These are phyloP conservation scores for Sebastes oblongus DNA, from an alignment of 2,797 vertebrate genomes.

Conservation along the genomic window DNA sequence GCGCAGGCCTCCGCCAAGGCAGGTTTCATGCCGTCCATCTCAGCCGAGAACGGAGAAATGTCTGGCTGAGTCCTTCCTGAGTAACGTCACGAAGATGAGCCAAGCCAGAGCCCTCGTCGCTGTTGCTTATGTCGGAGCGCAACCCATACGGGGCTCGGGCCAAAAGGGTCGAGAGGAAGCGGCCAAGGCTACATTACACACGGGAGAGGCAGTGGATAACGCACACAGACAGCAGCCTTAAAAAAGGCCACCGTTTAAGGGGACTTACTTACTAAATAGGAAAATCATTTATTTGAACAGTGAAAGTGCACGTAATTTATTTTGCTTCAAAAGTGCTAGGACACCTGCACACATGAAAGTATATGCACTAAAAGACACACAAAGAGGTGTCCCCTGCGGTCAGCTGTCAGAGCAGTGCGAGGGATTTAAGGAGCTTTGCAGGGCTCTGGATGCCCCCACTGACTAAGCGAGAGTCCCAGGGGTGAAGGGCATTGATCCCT, in stretches of 20 bases:
- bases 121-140: too few relatives aligned
- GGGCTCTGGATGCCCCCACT: conserved; percentile 51
- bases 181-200: fast-evolving
- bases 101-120: too few relatives aligned
- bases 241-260: too few relatives aligned
- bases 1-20: too few relatives aligned
- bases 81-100: too few relatives aligned
- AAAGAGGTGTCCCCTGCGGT: conserved; percentile 40
- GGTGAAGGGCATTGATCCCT: conserved; percentile 74
- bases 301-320: neutral
- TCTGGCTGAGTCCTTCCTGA: too few relatives aligned
- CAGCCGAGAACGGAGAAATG: too few relatives aligned
- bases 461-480: conserved; percentile 67
- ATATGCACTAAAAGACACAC: neutral
- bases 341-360: neutral
- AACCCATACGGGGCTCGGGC: too few relatives aligned
- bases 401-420: conserved; percentile 64
- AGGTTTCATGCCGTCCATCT: too few relatives aligned
- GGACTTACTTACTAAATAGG: neutral
- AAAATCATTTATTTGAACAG: too few relatives aligned
- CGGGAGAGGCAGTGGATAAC: fast-evolving
- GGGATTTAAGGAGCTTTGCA: conserved; percentile 75
- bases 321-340: conserved; percentile 1
- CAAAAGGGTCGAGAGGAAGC: too few relatives aligned
- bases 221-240: too few relatives aligned